Conservation (phyloP, 1,140 invertebrate species). For the Drosophila bipectinata region DNA sequence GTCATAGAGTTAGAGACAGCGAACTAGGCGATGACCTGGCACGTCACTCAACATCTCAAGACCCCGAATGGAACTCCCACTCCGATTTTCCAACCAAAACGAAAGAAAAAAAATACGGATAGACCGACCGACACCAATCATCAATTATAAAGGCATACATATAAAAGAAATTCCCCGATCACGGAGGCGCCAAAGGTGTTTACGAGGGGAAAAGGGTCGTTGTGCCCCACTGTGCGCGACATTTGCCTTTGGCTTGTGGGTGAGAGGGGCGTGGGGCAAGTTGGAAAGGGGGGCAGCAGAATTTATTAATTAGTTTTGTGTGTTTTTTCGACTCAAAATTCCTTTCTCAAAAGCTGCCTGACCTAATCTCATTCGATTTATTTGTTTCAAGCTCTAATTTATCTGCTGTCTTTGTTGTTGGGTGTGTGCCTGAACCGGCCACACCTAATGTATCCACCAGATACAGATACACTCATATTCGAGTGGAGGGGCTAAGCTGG, state of each 20-base stretch:
- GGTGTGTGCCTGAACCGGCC: conserved; percentile 38
- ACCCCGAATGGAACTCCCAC: conserved; percentile 13
- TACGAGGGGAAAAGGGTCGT: conserved; percentile 14
- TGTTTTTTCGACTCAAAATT: conserved; percentile 51
- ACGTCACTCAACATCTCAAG: conserved; percentile 57
- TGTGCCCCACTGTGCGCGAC: conserved; percentile 64
- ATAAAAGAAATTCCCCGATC: conserved; percentile 49
- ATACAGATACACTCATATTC: conserved; percentile 14
- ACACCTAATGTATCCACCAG: conserved; percentile 52
- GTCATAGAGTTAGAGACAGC: conserved; percentile 47
- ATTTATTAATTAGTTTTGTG: conserved; percentile 73
- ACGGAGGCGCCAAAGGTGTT: conserved; percentile 42
- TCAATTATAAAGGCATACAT: conserved; percentile 44
- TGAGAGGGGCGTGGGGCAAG: background rate
- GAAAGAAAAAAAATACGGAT: background rate
- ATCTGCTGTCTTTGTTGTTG: conserved; percentile 43
- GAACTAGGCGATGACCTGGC: conserved; percentile 63
- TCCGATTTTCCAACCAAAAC: conserved; percentile 10
- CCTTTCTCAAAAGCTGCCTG: conserved; percentile 46
- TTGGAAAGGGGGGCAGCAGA: background rate
- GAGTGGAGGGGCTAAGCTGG: conserved; percentile 22
- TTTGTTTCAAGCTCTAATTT: conserved; percentile 81
- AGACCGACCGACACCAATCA: conserved; percentile 37
- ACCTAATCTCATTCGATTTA: conserved; percentile 65
- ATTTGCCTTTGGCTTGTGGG: conserved; percentile 39